Percentiles rank a stretch among this genome's conserved stretches.
phyloP scores from a whole-genome alignment of 2,113 vertebrate genomes.

The Corythaixoides concolor region DNA sequence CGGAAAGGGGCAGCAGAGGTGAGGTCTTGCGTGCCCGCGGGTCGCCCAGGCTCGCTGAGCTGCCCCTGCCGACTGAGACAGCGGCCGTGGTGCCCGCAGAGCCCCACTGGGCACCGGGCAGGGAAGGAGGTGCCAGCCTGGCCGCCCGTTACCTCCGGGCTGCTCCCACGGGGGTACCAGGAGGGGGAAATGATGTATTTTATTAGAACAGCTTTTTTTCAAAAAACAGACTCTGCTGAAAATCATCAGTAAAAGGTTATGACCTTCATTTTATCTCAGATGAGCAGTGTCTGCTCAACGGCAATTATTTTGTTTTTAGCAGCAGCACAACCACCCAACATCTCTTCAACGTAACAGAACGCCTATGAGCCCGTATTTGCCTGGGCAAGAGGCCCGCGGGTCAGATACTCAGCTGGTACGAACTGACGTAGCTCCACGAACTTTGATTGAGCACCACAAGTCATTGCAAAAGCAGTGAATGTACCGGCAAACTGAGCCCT shows the following conservation, averaged over 20 bases:
- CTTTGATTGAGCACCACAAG: not conserved
- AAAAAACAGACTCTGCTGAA: not conserved
- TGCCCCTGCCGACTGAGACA: fast-evolving
- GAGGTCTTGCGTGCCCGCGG: fast-evolving
- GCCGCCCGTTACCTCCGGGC: fast-evolving
- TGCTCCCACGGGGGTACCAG: fast-evolving
- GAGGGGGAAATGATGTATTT: not conserved
- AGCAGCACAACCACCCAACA: not conserved
- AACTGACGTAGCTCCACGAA: not conserved
- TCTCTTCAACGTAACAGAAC: not conserved
- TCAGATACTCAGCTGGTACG: not conserved
- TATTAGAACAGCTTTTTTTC: not conserved
- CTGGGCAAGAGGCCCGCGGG: not conserved
- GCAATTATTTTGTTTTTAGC: not conserved
- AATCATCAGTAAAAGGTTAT: not conserved
- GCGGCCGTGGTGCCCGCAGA: not conserved
- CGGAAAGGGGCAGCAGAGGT: not conserved
- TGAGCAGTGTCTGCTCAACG: not conserved
- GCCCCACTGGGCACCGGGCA: too few species aligned
- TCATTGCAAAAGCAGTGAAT: not conserved
- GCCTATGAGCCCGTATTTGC: not conserved
- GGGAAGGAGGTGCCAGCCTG: not conserved
- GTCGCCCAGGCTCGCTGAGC: not conserved
- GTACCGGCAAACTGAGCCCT: not conserved
- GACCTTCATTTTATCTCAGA: not conserved